Base-by-base conservation (phyloP, 35 echinoderm and acorn worm genomes). In the Amphiura filiformis region DNA sequence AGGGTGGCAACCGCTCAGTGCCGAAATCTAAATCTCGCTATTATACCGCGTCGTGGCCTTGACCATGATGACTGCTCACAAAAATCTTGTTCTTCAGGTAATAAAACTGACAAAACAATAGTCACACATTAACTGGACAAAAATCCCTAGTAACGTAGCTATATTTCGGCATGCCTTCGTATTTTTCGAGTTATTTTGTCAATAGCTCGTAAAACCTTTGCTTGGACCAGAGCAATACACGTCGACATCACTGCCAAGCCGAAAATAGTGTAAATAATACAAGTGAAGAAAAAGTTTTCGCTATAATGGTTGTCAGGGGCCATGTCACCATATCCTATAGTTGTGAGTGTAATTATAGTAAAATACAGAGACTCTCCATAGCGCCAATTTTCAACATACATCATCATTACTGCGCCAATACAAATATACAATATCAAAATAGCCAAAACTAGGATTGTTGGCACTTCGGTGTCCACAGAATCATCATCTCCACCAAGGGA, bases 191-290 rank as follows among this genome's bases (percentile, higher is more conserved):
- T 76, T 12, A 91, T 34, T 49, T 70, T 84, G 14, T 70, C 38
- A 18, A 76, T 83, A 42, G 39, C 57, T 17, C 41, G 47, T 0
- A 78, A 76, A 26, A 96, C 86, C 81, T 88, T 92, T 20, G 86
- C 86, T 61, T 95, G 96, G 0, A 89, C 65, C 1, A 99, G 80
- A 17, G 93, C 84, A 47, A 99, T 85, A 56, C 96, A 99, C 90
- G 94, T 99, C 14, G 96, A 94, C 78, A 93, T 99, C 31, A 95
- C 93, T 31, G 89, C 87, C 32, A 99, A 78, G 14, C 96, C 96
- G 15, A 92, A 80, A 11, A 99, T 39, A 13, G 93, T 99, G 36
- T 90, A 94, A 0, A 99, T 65, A 33, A 94, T 39, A 65, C 86
- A 91, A 2, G 89, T 81, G 30, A 99, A 87, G 41, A 91, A 87